These are phyloP conservation scores for Phylloscopus whistleri DNA, from an alignment of 2,113 vertebrate genomes.

Conservation along the genomic window DNA sequence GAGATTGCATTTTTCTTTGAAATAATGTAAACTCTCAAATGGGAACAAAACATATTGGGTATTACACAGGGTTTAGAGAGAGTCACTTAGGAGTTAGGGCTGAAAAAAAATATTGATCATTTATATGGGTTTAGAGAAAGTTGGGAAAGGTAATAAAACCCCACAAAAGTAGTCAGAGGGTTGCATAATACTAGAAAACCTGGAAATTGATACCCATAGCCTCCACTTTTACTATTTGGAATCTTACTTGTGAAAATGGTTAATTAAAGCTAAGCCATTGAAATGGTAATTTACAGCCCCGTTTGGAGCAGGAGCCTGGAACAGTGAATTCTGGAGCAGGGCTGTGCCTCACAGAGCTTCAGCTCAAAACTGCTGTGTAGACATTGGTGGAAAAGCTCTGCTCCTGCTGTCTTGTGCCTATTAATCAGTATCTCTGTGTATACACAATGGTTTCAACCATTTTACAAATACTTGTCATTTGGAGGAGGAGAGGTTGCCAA, in stretches of 20 bases:
- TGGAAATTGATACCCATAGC: neutral
- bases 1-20: conserved; percentile 18
- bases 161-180: neutral
- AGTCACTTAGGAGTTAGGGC: neutral
- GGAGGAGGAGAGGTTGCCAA: conserved; percentile 30
- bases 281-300: conserved; percentile 31
- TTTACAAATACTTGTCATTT: conserved; percentile 63
- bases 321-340: conserved; percentile 24
- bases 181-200: neutral
- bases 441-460: conserved; percentile 5
- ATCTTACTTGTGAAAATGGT: conserved; percentile 35
- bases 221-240: neutral
- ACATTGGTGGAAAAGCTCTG: conserved; percentile 21
- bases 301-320: neutral
- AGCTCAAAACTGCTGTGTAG: neutral
- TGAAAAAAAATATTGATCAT: neutral
- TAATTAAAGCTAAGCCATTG: conserved; percentile 41
- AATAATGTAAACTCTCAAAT: conserved; percentile 11
- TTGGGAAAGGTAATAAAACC: neutral
- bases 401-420: neutral
- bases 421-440: conserved; percentile 43
- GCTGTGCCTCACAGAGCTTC: neutral
- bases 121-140: neutral
- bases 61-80: neutral
- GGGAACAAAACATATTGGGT: conserved; percentile 2